These are phyloP conservation scores for Nemurella pictetii DNA, from an alignment of 2,888 invertebrate species.

Conservation along the genomic window DNA sequence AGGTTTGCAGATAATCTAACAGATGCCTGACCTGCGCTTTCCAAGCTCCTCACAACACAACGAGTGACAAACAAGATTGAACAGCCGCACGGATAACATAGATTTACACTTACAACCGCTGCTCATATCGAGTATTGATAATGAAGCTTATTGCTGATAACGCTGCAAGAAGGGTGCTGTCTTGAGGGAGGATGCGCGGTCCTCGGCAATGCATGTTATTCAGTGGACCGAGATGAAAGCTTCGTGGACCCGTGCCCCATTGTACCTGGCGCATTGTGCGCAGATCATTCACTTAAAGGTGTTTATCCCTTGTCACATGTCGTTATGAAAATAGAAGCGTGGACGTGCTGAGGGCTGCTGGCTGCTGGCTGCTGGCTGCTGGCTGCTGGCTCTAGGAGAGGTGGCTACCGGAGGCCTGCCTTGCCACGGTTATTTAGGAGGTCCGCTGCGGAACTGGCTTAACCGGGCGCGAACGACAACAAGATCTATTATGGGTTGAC, in stretches of 20 bases:
- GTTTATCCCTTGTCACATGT: slow-evolving; percentile 14
- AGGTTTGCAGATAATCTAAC: too few species aligned
- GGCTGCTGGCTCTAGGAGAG: background rate
- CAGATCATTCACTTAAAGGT: slow-evolving; percentile 20
- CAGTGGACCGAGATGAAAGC: background rate
- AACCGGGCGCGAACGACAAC: background rate
- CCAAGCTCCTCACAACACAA: too few species aligned
- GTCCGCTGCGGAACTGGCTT: background rate
- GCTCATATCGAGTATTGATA: too few species aligned
- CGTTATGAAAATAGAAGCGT: background rate
- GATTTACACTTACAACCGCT: too few species aligned
- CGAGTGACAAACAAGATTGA: too few species aligned
- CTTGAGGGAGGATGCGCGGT: too few species aligned
- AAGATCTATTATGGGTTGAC: background rate
- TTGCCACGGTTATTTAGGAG: background rate
- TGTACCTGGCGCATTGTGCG: slow-evolving; percentile 5
- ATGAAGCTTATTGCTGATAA: too few species aligned
- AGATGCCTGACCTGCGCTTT: too few species aligned
- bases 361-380: background rate
- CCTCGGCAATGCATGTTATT: background rate
- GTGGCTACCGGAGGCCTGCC: too few species aligned
- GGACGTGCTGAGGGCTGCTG: background rate
- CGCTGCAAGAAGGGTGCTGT: too few species aligned
- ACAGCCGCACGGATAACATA: too few species aligned
- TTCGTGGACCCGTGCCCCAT: slow-evolving; percentile 3